Conservation (phyloP, 2,797 vertebrate species). For the Vultur gryphus region DNA sequence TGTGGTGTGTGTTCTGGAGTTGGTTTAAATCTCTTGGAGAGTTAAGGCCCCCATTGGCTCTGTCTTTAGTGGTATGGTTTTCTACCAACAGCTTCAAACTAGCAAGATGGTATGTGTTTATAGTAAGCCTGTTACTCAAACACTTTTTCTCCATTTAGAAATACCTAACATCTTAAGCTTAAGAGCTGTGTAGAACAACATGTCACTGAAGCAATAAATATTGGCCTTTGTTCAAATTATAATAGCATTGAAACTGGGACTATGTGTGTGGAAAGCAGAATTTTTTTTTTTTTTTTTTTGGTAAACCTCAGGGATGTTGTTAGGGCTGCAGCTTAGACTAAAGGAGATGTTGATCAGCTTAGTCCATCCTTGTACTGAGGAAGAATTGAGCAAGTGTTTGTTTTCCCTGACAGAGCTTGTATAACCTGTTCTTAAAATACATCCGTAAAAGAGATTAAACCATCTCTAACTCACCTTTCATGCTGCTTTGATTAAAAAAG, state of each 20-base stretch:
- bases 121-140: neutral
- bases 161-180: neutral
- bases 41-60: neutral
- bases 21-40: neutral
- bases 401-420: neutral
- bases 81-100: neutral
- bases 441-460: neutral
- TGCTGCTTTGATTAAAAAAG: neutral
- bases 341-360: neutral
- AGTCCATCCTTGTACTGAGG: neutral
- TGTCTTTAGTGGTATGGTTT: neutral
- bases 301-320: neutral
- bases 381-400: neutral
- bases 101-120: neutral
- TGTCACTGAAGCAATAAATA: constrained; percentile 32
- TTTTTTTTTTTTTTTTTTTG: neutral
- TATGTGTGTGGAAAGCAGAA: neutral
- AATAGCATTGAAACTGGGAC: neutral
- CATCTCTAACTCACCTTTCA: neutral
- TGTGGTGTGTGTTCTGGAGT: neutral
- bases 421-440: neutral
- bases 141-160: neutral
- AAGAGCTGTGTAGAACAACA: neutral
- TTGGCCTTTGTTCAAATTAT: neutral
- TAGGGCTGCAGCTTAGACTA: neutral